Base-by-base conservation (phyloP, 1,140 invertebrate genomes). In the Lordiphosa clarofinis region DNA sequence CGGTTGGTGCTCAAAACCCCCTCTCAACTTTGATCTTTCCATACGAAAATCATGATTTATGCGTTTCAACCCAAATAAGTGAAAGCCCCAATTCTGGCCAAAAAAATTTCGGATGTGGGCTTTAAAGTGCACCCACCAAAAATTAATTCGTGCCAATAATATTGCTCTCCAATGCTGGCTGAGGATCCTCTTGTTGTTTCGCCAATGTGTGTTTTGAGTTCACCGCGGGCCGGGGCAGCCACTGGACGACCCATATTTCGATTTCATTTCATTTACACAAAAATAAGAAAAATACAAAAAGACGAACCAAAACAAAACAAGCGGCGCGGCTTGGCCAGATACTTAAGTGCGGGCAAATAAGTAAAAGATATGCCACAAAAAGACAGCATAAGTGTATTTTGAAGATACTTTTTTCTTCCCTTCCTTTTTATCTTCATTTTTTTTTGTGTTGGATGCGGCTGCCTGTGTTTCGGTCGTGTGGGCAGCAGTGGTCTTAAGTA, bases 311-410 rank as follows among this genome's bases (percentile, higher is more conserved):
- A 71, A 56, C 64, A 39, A 37, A 64, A 58, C 50, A 56, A 46
- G 53, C 79, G 69, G 73, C 61, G 62, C 74, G 69, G 58, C 74
- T 73, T 73, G 68, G 58, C 76, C 56, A 56, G 68, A 58, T 74
- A 64, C 76, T 82, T 61, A 76, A 76, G 72, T 82, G 72, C 76
- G 69, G 62, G 59, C 72, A 68, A 81, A 82, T 67, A 82, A 82
- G 76, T 82, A 65, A 75, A 82, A 82, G 72, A 82, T 75, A 82
- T 74, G 75, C 75, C 72, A 62, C 72, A 82, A 82, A 73, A 81
- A 81, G 66, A 65, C 76, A 82, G 76, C 72, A 81, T 74, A 75
- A 75, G 72, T 81, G 76, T 82, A 72, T 82, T 75, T 82, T 82
- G 53, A 74, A 74, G 72, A 74, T 74, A 71, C 72, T 69, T 82